Base-by-base conservation (phyloP, 2,113 vertebrate species). In the Acrocephalus kingi region DNA sequence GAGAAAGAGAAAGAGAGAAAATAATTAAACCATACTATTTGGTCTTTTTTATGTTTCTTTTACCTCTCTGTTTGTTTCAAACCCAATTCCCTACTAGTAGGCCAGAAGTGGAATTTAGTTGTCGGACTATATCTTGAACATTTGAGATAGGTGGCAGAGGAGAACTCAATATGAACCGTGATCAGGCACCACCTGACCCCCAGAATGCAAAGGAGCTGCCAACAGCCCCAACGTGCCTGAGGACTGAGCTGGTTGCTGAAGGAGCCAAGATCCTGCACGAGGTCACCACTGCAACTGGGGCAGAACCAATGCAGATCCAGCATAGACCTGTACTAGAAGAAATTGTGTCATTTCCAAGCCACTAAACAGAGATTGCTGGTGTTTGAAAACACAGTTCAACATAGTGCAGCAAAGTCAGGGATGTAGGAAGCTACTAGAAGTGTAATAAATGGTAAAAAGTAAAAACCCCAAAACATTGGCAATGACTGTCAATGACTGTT, bases 181-280 rank as follows among this genome's bases (percentile, higher is more conserved):
- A 37, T 11, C 1, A 3, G 9, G 43, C 56, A 35, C 19, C 1
- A 0, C 16, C 19, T 23, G 0, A 22, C 19, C 84, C 0, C 1
- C 11, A 7, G 35, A 67, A 41, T 2, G 35, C 13, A 58, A 37
- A 23, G 8, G 28, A 72, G 28, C 7, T 76, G 48, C 35, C 35
- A 81, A 37, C 6, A 59, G 13, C 12, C 49, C 39, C 8, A 28
- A 0, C 1, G 3, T n/a, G 23, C 19, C 33, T 41, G 22, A 54
- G 52, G 25, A 9, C 31, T 51, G 75, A 85, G 37, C 2, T 20
- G 56, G 25, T 18, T 64, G 22, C 35, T 80, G 55, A 86, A 61
- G 5, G 19, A 88, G 17, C 58, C 49, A 69, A 37, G 9, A 58
- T 31, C 13, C 24, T 46, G 13, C 41, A 41, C 7, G 13, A 80